Base-by-base conservation (phyloP, 2,888 invertebrate species). In the Busseola fusca region DNA sequence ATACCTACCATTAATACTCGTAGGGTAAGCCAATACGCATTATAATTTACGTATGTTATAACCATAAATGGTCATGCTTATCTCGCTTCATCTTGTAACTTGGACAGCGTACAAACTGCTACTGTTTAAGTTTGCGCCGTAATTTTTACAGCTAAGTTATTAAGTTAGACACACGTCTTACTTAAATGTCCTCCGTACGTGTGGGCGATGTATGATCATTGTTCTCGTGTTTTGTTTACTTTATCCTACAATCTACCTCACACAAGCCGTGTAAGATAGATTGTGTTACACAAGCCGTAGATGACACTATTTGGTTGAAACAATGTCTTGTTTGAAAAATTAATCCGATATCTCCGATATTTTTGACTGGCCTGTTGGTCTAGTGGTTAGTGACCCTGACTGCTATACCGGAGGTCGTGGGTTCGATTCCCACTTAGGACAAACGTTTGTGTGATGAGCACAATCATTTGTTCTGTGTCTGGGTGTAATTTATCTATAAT, bases 91-190 rank as follows among this genome's bases (percentile, higher is more conserved):
- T 63, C 52, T 58, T 25, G 10, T 45, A 18, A 57, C 62, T 71
- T 56, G 40, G 3, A 56, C 45, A 25, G 18, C 16, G 0, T 21
- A 21, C 48, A 66, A 64, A 56, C 59, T 69, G 81, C 83, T 83
- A 81, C 84, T 84, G 85, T 85, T 80, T 85, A 80, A 68, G 65
- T 76, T 76, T 25, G 54, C 63, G 50, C 64, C 34, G 63, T 73
- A 72, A 83, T 85, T 83, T 85, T 85, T 81, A 85, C 84, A 76
- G 84, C 80, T 80, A 83, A 66, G 72, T 74, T 72, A 83, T 80
- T 81, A 78, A 73, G 80, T 85, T 76, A 59, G 71, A 80, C 80
- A 76, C 78, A 80, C 83, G 80, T 83, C 64, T 75, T 50, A 68
- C 81, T 76, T 40, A 63, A 75, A 79, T 67, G 67, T 66, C 68